Conservation (phyloP, 2,888 invertebrate genomes). For the Doris montereyensis region DNA sequence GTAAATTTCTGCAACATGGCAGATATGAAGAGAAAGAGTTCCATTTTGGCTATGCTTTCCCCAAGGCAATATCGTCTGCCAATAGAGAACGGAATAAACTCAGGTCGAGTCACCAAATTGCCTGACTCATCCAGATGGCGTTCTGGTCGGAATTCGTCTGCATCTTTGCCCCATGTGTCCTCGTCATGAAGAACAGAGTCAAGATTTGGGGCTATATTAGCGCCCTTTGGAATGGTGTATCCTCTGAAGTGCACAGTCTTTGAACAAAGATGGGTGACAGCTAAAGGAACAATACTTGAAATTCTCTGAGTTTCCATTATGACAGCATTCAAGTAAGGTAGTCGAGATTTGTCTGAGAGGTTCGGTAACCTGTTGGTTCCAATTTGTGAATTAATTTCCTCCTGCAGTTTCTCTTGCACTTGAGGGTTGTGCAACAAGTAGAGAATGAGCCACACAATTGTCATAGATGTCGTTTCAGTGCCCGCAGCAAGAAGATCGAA, state of each 20-base stretch:
- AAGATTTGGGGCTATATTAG: conserved; percentile 52
- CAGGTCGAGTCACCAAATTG: conserved; percentile 34
- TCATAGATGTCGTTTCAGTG: neutral
- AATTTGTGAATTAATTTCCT: conserved; percentile 62
- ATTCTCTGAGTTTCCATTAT: conserved; percentile 57
- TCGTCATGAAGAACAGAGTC: conserved; percentile 56
- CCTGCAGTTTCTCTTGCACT: conserved; percentile 33
- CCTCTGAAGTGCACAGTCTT: conserved; percentile 53
- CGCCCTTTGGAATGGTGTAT: conserved; percentile 61
- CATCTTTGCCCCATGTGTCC: conserved; percentile 48
- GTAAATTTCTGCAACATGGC: neutral
- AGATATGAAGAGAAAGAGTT: neutral
- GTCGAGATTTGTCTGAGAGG: conserved; percentile 46
- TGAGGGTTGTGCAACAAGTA: neutral
- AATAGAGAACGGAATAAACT: neutral
- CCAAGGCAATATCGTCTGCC: neutral
- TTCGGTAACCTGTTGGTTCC: conserved; percentile 52
- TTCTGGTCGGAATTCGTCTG: conserved; percentile 56
- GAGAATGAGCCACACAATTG: neutral
- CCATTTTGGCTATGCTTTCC: neutral
- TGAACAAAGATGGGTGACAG: conserved; percentile 43
- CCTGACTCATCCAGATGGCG: conserved; percentile 52
- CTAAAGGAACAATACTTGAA: conserved; percentile 52
- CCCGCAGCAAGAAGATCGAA: neutral
- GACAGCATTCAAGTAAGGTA: conserved; percentile 58